Evolutionary conservation across 1,140 invertebrate species (phyloP).

Genomic region (Drosophila truncata): DNA sequence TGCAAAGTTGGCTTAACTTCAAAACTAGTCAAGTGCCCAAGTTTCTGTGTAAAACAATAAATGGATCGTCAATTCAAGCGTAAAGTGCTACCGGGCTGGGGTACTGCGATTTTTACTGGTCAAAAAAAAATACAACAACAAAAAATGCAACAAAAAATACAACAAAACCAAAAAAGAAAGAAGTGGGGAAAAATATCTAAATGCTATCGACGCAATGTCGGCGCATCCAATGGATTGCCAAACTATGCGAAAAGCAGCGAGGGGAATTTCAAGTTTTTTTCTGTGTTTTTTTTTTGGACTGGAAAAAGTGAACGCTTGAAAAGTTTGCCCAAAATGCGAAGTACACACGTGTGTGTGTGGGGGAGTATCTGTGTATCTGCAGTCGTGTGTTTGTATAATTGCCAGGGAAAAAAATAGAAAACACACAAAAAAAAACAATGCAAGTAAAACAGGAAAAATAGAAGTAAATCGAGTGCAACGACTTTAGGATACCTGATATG

Average conservation of each 20-base stretch:
- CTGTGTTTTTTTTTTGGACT: not conserved
- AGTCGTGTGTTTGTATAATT: conserved; percentile 53
- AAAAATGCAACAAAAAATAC: not conserved
- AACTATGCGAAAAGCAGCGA: conserved; percentile 53
- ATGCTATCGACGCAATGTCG: conserved; percentile 59
- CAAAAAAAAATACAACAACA: conserved; percentile 3
- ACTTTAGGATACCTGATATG: conserved; percentile 1
- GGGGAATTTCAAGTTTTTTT: conserved; percentile 10
- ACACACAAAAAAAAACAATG: not conserved
- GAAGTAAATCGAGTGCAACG: conserved; percentile 7
- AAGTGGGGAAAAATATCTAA: conserved; percentile 57
- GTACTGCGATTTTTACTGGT: conserved; percentile 50
- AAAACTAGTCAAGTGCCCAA: not conserved
- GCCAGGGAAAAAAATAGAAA: conserved; percentile 29
- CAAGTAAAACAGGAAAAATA: conserved; percentile 3
- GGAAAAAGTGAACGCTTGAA: conserved; percentile 56
- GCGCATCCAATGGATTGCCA: conserved; percentile 65
- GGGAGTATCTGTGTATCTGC: conserved; percentile 27
- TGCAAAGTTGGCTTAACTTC: not conserved
- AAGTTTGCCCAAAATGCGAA: conserved; percentile 45
- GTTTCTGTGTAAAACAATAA: conserved; percentile 35
- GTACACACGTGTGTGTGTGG: not conserved
- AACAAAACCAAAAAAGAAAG: conserved; percentile 12
- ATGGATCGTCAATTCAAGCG: conserved; percentile 69
- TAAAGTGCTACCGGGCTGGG: conserved; percentile 43